Conservation (phyloP, 2,888 invertebrate genomes). For the Megamerina dolium region DNA sequence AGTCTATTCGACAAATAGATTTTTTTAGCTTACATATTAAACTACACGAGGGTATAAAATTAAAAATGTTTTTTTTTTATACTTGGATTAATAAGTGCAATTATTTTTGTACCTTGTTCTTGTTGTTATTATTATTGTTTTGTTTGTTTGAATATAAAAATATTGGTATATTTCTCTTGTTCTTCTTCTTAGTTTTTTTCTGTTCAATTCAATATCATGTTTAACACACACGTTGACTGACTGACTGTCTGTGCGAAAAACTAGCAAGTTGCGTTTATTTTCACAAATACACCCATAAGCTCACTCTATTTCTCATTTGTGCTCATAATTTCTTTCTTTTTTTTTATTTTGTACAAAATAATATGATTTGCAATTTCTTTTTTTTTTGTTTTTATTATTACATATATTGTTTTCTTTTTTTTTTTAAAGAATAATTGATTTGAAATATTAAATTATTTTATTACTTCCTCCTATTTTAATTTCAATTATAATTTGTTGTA, state of each 20-base stretch:
- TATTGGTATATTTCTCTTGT: background rate
- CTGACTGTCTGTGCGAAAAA: too few species aligned
- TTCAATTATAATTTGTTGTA: constrained; percentile 5
- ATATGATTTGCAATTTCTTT: constrained; percentile 17
- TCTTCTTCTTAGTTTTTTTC: constrained; percentile 4
- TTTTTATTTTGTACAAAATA: too few species aligned
- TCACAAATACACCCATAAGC: constrained; percentile 9
- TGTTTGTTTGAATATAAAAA: background rate
- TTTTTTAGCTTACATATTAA: too few species aligned
- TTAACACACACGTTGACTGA: too few species aligned
- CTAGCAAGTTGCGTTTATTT: constrained; percentile 20
- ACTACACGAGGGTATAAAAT: too few species aligned
- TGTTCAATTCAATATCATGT: background rate
- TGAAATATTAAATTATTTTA: too few species aligned
- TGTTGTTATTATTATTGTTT: constrained; percentile 3
- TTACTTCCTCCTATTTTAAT: too few species aligned
- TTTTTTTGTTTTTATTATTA: constrained; percentile 8
- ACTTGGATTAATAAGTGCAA: too few species aligned
- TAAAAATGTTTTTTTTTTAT: too few species aligned
- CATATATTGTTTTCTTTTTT: background rate
- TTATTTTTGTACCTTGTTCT: constrained; percentile 2
- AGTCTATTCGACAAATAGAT: too few species aligned
- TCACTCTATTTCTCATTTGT: constrained; percentile 32
- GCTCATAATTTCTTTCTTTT: too few species aligned
- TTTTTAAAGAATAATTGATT: background rate